Percentiles rank a stretch among this genome's conserved stretches.
Conservation (phyloP, 2,113 vertebrate species). For the Peromyscus maniculatus region DNA sequence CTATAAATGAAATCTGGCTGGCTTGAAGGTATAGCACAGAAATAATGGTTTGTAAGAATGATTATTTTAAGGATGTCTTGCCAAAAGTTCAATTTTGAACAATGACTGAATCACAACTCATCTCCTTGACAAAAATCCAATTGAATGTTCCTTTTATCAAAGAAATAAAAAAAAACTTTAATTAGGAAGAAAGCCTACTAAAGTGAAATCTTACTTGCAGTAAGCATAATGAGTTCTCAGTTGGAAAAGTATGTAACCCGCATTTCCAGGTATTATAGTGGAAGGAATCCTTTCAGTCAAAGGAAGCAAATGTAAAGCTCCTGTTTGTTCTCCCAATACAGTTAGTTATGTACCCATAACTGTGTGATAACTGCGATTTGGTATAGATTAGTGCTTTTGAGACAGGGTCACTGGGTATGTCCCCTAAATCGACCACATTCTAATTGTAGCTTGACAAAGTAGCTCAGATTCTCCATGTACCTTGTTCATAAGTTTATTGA, state of each 20-base stretch:
- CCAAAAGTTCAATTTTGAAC: background rate
- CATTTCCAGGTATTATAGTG: background rate
- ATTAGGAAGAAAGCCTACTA: background rate
- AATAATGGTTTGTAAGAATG: background rate
- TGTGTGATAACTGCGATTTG: background rate
- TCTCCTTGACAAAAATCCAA: background rate
- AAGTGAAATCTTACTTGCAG: background rate
- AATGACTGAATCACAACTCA: background rate
- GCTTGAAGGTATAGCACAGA: background rate
- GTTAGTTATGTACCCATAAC: background rate
- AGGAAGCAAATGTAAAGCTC: background rate
- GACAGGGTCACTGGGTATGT: background rate
- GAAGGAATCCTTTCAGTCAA: background rate
- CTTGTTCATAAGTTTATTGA: too few relatives aligned
- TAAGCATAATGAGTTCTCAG: background rate
- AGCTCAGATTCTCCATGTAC: background rate
- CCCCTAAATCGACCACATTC: background rate
- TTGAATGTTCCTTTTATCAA: background rate
- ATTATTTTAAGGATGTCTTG: background rate
- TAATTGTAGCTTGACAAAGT: background rate
- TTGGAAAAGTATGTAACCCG: background rate
- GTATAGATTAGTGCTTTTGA: background rate
- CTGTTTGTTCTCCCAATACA: background rate
- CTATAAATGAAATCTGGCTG: background rate
- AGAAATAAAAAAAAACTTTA: background rate